phyloP scores from a whole-genome alignment of 92 coral and sea anemone species.

The Umimayanthus chanpuru region DNA sequence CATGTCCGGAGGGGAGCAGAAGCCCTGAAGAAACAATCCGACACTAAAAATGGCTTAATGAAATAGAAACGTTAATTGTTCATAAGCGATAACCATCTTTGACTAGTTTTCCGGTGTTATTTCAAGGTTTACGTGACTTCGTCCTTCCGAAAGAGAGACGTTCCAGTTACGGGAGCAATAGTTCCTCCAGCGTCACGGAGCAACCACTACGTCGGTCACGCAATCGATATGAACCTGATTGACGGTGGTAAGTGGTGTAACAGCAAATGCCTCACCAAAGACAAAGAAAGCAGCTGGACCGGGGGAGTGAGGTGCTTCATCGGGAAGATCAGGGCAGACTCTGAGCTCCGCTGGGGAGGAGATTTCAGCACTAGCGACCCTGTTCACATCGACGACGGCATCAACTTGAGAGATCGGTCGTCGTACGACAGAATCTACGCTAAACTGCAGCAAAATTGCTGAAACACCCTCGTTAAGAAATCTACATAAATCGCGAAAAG shows the following conservation, averaged over 20 bases:
- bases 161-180: slow-evolving; percentile 46
- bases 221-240: slow-evolving; percentile 58
- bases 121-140: slow-evolving; percentile 56
- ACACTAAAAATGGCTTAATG: no score
- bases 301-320: slow-evolving; percentile 33
- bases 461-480: no score
- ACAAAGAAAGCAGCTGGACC: not conserved
- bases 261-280: slow-evolving; percentile 45
- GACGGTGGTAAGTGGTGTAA: slow-evolving; percentile 29
- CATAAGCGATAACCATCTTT: no score
- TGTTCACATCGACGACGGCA: slow-evolving; percentile 63
- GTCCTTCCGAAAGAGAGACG: slow-evolving; percentile 43
- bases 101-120: not conserved
- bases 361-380: slow-evolving; percentile 47
- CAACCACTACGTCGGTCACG: slow-evolving; percentile 65
- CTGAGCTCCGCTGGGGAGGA: slow-evolving; percentile 70
- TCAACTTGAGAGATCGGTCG: slow-evolving; percentile 29
- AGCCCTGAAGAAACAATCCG: no score
- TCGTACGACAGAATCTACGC: slow-evolving; percentile 38
- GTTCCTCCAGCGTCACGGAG: slow-evolving; percentile 54
- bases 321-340: slow-evolving; percentile 42
- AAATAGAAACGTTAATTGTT: no score
- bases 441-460: slow-evolving; percentile 47
- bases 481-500: no score
- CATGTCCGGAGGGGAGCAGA: no score